Evolutionary conservation across 2,888 invertebrate species (phyloP), one percentile per base, ranked within the genome.

Genomic region (Synanthedon formicaeformis): DNA sequence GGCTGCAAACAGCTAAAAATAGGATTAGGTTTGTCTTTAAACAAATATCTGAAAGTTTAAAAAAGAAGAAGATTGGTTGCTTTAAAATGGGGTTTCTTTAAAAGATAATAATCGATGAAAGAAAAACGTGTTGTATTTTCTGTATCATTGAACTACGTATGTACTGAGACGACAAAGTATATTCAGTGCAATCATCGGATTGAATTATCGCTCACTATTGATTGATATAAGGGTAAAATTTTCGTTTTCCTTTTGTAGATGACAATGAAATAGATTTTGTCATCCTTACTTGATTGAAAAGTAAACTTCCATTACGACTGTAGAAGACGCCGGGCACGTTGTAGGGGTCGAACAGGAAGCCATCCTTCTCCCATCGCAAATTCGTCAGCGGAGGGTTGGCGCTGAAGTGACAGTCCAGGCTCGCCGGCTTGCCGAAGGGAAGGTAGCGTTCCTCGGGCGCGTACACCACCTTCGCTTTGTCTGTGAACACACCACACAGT

Each of bases 281-380:
- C 4, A 23, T 50, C 52, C 54, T 50, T 52, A 86, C 88, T 87
- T 93, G 92, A 65, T 92, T 93, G 71, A 95, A 94, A 62, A 90
- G 93, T 48, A 96, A 86, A 63, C 95, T 95, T 52, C 96, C 96
- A 75, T 96, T 96, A 65, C 92, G 88, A 67, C 94, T 91, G 72
- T 93, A 94, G 74, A 94, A 94, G 0, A 96, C 95, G 14, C 95
- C 96, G 60, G 91, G 95, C 50, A 95, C 95, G 76, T 95, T 95
- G 84, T 94, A 95, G 0, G 96, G 95, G 73, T 96, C 96, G 76
- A 94, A 96, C 1, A 95, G 90, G 64, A 96, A 93, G 14, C 95
- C 96, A 74, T 97, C 96, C 77, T 97, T 97, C 75, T 96, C 96
- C 97, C 98, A 98, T 59, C 95, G 91, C 54, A 97, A 88, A 72